Evolutionary conservation across 2,797 vertebrate species (phyloP).

Genomic region (Manis javanica): DNA sequence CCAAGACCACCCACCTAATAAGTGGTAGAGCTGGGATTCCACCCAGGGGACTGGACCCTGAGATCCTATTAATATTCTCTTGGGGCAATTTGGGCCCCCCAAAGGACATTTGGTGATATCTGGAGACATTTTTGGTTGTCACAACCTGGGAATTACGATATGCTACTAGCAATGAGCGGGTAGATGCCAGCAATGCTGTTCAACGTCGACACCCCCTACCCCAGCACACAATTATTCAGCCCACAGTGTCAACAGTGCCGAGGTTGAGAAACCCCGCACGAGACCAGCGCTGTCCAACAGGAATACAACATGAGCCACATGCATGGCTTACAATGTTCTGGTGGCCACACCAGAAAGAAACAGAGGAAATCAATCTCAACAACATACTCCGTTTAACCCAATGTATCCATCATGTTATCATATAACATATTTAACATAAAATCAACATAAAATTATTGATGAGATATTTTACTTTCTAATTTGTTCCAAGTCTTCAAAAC

Average conservation of each 20-base stretch:
- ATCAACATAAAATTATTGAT: neutral
- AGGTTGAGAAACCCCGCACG: neutral
- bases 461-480: neutral
- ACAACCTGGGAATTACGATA: neutral
- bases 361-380: neutral
- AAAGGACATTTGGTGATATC: neutral
- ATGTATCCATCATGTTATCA: neutral
- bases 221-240: neutral
- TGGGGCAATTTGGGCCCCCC: neutral
- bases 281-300: neutral
- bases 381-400: neutral
- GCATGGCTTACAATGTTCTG: neutral
- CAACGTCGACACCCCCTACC: neutral
- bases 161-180: neutral
- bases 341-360: neutral
- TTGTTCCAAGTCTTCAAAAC: neutral
- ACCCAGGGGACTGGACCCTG: neutral
- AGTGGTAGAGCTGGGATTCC: neutral
- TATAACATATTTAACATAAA: neutral
- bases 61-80: neutral
- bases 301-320: accelerated
- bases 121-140: neutral
- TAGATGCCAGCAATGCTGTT: neutral
- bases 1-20: neutral
- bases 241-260: neutral